phyloP scores from a whole-genome alignment of 2,888 invertebrate genomes.

The Prosapia bicincta region DNA sequence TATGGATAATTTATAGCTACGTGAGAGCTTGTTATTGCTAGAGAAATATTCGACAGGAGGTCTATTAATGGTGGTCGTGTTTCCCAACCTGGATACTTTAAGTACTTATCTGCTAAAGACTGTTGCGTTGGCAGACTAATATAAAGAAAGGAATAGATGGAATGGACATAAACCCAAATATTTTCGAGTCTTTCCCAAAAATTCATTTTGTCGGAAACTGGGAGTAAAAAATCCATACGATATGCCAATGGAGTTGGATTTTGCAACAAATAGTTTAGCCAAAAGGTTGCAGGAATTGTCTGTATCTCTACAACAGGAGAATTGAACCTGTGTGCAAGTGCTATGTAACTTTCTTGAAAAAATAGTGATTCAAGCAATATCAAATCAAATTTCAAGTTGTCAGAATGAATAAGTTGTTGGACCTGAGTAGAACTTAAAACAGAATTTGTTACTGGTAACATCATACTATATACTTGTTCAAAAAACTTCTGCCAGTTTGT shows the following conservation, averaged over 20 bases:
- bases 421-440: too few species aligned
- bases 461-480: too few species aligned
- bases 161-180: too few species aligned
- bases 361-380: neutral
- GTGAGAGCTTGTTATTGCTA: neutral
- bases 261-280: neutral
- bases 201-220: neutral
- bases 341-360: neutral
- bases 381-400: neutral
- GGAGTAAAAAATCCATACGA: neutral
- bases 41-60: neutral
- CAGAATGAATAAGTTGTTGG: neutral
- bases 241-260: neutral
- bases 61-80: too few species aligned
- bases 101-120: neutral
- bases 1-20: neutral
- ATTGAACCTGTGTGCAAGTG: neutral
- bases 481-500: too few species aligned
- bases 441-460: too few species aligned
- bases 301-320: neutral
- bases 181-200: neutral
- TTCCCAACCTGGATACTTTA: neutral
- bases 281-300: neutral
- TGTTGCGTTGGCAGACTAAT: neutral
- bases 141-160: too few species aligned